Evolutionary conservation across 2,888 invertebrate genomes (phyloP).

Genomic region (Spodoptera exigua): DNA sequence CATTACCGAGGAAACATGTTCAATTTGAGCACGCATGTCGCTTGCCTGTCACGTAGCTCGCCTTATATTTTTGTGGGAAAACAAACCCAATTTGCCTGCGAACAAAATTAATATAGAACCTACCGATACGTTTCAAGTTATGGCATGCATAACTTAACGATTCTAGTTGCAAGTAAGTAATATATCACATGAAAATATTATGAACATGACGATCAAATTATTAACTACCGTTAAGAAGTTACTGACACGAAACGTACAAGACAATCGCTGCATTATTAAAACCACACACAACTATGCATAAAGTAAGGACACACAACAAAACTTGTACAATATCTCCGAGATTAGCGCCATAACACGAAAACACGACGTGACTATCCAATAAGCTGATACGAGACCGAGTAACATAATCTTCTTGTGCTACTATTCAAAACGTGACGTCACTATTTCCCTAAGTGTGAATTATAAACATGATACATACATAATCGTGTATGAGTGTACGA

Average conservation of each 20-base stretch:
- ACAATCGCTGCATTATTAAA: too few species aligned
- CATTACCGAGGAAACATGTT: constrained; percentile 50
- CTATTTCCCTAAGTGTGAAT: constrained; percentile 24
- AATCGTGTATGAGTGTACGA: constrained; percentile 27
- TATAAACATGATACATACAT: constrained; percentile 10
- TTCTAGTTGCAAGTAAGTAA: too few species aligned
- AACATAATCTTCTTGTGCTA: constrained; percentile 5
- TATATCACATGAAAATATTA: too few species aligned
- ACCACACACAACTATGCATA: too few species aligned
- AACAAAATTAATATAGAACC: constrained; percentile 33
- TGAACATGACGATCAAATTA: too few species aligned
- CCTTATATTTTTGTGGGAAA: constrained; percentile 50
- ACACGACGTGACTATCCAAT: constrained; percentile 7
- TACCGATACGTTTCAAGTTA: not conserved
- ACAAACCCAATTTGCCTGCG: constrained; percentile 47
- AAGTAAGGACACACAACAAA: too few species aligned
- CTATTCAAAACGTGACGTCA: constrained; percentile 14
- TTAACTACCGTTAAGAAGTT: too few species aligned
- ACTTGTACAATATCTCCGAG: too few species aligned
- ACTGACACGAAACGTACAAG: too few species aligned
- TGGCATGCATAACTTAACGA: too few species aligned
- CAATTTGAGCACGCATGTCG: constrained; percentile 50
- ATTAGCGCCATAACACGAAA: not conserved
- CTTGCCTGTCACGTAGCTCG: constrained; percentile 43
- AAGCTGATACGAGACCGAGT: constrained; percentile 27